Base-by-base conservation (phyloP, 2,888 invertebrate genomes). In the Sinohyriopsis cumingii region DNA sequence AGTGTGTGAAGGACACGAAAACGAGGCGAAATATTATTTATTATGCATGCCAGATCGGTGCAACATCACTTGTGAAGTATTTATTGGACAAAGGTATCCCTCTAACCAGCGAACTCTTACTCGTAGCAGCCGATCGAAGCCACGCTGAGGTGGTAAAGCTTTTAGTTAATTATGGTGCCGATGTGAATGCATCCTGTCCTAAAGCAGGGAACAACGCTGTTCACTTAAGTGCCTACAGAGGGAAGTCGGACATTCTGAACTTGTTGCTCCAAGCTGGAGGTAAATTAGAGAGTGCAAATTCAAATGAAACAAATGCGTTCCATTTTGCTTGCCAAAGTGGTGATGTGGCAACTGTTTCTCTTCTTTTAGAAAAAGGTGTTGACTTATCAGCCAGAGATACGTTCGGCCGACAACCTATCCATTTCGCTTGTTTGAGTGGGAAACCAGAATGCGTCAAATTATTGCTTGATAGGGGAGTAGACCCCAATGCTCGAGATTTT, bases 221-320 rank as follows among this genome's bases (percentile, higher is more conserved):
- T 59, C 69, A 69, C 53, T 33, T 64, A 25, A 60, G 64, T 15
- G 69, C 69, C 20, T 22, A 45, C 6, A 64, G 60, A 53, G 65
- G 65, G 19, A 55, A 69, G 25, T 33, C 24, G 24, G 19, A 57
- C n/a, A 20, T 69, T n/a, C 57, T 69, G 5, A 53, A 55, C 55
- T 33, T 60, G 28, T 22, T 69, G 15, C 15, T 69, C 12, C 28
- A 55, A 5, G 54, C 53, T 22, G 69, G 69, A 15, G 69, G 59
- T 7, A 54, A 59, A 28, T 22, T 63, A 15, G 28, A 45, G 19
- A 7, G 28, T 19, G 53, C 59, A 55, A 59, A 33, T 19, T 24
- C 24, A 22, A 54, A 25, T 20, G 55, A 45, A 18, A n/a, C 63
- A 18, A 55, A 59, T 18, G 25, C 69, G 7, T 33, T 69, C 5